phyloP scores from a whole-genome alignment of 1,140 invertebrate species.

The Hypothenemus hampei region DNA sequence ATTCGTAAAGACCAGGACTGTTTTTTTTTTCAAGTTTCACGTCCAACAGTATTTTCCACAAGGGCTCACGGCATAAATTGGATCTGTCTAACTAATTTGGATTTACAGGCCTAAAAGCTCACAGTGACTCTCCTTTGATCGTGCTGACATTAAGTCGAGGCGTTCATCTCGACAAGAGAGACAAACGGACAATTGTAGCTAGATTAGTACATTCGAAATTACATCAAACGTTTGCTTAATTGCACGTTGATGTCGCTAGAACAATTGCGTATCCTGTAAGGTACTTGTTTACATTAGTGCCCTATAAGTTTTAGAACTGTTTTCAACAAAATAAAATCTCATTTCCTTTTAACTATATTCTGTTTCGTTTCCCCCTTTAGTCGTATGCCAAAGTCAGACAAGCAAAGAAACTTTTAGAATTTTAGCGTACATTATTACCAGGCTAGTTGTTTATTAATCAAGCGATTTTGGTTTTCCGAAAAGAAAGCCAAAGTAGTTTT shows the following conservation, averaged over 20 bases:
- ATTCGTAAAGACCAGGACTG: conserved; percentile 5
- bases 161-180: conserved; percentile 3
- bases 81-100: conserved; percentile 18
- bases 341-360: neutral
- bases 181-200: conserved; percentile 11
- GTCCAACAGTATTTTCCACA: conserved; percentile 8
- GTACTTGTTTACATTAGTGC: conserved; percentile 7
- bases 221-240: conserved; percentile 20
- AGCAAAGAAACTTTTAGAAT: too few relatives aligned
- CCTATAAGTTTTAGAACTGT: neutral
- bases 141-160: conserved; percentile 8
- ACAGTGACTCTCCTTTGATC: conserved; percentile 10
- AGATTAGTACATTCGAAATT: conserved; percentile 16
- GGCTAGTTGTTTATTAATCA: too few relatives aligned
- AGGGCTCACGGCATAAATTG: conserved; percentile 12
- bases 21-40: conserved; percentile 4
- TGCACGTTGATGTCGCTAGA: conserved; percentile 10
- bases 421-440: too few relatives aligned
- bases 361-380: neutral
- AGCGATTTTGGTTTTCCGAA: too few relatives aligned
- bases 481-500: too few relatives aligned
- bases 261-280: conserved; percentile 10
- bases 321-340: neutral
- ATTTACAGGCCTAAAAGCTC: conserved; percentile 18
- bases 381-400: too few relatives aligned